phyloP scores from a whole-genome alignment of 1,140 invertebrate species.

The Oedothorax gibbosus region DNA sequence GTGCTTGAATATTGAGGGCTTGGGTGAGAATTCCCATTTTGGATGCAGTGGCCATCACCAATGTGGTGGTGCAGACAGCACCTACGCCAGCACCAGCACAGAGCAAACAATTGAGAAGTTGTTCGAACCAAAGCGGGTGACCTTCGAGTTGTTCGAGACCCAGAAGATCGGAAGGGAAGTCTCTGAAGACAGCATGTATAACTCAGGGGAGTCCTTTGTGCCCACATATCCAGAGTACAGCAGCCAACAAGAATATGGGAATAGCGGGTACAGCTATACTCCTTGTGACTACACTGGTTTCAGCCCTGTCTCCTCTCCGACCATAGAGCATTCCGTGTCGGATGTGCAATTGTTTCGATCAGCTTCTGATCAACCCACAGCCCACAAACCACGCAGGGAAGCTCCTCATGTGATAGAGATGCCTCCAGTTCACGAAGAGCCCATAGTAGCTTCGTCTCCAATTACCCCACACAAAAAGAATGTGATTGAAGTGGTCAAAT shows the following conservation, averaged over 20 bases:
- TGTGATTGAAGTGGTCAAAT: neutral
- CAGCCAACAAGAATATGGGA: conserved; percentile 62
- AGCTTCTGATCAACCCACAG: conserved; percentile 5
- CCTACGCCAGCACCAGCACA: conserved; percentile 52
- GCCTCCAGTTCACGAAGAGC: conserved; percentile 44
- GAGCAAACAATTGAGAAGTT: conserved; percentile 54
- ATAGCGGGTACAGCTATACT: conserved; percentile 51
- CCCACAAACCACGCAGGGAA: conserved; percentile 37
- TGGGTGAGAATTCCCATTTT: conserved; percentile 6
- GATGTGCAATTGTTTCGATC: conserved; percentile 53
- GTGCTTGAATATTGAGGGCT: conserved; percentile 44
- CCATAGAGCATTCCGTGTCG: conserved; percentile 53
- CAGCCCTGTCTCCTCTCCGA: conserved; percentile 59
- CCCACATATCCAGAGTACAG: conserved; percentile 61
- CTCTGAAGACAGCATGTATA: conserved; percentile 51
- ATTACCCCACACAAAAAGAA: conserved; percentile 20
- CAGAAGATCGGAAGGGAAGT: conserved; percentile 54
- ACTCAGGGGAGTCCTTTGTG: conserved; percentile 50
- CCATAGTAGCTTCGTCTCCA: conserved; percentile 39
- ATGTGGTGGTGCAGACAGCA: conserved; percentile 44
- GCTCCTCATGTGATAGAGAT: conserved; percentile 12
- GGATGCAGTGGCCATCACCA: neutral
- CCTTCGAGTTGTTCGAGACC: conserved; percentile 58
- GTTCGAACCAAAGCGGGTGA: conserved; percentile 60
- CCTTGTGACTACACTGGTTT: conserved; percentile 50